Evolutionary conservation across 1,140 invertebrate genomes (phyloP), one percentile per base, ranked within the genome.

Genomic region (Sesamia nonagrioides): DNA sequence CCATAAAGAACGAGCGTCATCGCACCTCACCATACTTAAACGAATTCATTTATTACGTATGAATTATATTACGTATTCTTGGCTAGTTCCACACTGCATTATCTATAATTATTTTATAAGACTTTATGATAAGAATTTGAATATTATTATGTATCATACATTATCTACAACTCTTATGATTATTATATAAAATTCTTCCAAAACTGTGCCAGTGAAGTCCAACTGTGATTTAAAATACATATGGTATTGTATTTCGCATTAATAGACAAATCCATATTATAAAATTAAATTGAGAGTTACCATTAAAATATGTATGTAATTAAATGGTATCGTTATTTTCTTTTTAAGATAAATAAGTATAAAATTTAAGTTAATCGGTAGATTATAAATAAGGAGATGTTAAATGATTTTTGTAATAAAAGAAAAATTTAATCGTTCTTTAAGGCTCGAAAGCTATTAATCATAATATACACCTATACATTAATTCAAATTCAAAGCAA

Each of bases 1-100:
- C 86, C 77, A 88, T 91, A 90, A 89, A 90, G 78, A 83, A 87
- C 87, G 77, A 78, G 78, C 86, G 82, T 90, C 91, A 91, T 89
- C 88, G 86, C 88, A 78, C 83, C 80, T 84, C 68, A 73, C 58
- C 66, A 54, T 50, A 61, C 73, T 75, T 68, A 77, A 77, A 77
- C 61, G 50, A 77, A 77, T 77, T 77, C 74, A 77, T 77, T 68
- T 68, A 68, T 66, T 77, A 77, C 74, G 50, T 77, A 77, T 68
- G 73, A 77, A 77, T n/a, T n/a, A n/a, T n/a, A n/a, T n/a, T n/a
- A n/a, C n/a, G n/a, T 77, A 77, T 68, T 77, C 61, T 68, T 45
- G 37, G 48, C 27, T 42, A 66, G 48, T 18, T 63, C 58, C 50
- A 68, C 61, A 68, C 48, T 40, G 61, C 74, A 61, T 77, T 75